Base-by-base conservation (phyloP, 2,113 vertebrate genomes). In the Ptilorrhoa leucosticta region DNA sequence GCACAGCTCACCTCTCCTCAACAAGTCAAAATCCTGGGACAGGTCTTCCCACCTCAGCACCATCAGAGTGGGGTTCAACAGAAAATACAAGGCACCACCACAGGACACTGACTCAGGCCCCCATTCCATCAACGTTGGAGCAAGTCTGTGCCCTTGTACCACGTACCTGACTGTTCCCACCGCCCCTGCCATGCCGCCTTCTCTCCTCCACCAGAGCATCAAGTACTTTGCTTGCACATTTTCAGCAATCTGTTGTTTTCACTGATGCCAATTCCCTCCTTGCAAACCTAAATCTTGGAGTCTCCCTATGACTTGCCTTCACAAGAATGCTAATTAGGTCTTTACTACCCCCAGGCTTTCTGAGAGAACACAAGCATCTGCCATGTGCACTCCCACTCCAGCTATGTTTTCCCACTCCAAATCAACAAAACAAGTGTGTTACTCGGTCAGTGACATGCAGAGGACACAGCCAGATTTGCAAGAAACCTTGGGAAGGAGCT, bases 341-440 rank as follows among this genome's bases (percentile, higher is more conserved):
- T 95, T 84, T 83, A 91, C 93, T 96, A 92, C 84, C 94, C 72
- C 72, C 89, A 91, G 94, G 96, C 94, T 92, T 94, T 95, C 91
- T 60, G 76, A 86, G 81, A 87, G 89, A 86, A 95, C 87, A 93
- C 80, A 95, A 93, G 90, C 89, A 92, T 95, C 94, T 95, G 92
- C 86, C 79, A 75, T 79, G 90, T 91, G 90, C 92, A 71, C 93
- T 91, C 83, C 95, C 79, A 87, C 92, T 79, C 71, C 90, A 65
- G 71, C 73, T 70, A 42, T 61, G 82, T 78, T 93, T 94, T 80
- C 73, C 87, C 90, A 76, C 53, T 90, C 72, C 94, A 83, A 42
- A 91, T 71, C 90, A 93, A 91, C 95, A 89, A 78, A 82, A 78
- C 95, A 96, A 97, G 87, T 60, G 87, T 94, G 95, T 87, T 70